These are phyloP conservation scores for Pomatorhinus ruficollis DNA, from an alignment of 2,113 vertebrate genomes.

Conservation along the genomic window DNA sequence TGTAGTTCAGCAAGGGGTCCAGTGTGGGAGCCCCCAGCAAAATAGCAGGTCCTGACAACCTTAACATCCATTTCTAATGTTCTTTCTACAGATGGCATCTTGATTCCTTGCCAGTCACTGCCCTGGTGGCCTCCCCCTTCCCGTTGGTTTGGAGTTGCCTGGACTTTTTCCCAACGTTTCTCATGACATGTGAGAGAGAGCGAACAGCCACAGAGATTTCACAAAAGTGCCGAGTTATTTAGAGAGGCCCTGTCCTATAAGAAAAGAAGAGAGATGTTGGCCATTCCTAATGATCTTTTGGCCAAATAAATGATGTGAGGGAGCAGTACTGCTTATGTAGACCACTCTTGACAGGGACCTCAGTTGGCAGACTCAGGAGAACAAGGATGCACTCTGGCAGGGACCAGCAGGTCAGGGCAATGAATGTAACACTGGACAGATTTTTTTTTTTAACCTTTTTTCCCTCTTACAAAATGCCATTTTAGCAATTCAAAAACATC, in stretches of 20 bases:
- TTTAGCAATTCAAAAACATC: background rate
- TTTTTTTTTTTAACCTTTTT: background rate
- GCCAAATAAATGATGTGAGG: background rate
- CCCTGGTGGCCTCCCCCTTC: background rate
- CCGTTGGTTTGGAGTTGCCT: background rate
- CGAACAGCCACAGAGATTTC: background rate
- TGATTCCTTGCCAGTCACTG: background rate
- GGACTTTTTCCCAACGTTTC: background rate
- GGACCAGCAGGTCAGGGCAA: background rate
- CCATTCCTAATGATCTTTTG: accelerated
- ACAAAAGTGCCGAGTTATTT: accelerated
- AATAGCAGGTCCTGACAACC: background rate
- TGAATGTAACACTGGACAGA: background rate
- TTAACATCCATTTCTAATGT: background rate
- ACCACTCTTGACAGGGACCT: background rate
- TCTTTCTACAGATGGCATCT: background rate
- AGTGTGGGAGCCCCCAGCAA: background rate
- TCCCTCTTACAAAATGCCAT: background rate
- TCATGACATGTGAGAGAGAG: accelerated
- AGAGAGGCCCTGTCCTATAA: background rate
- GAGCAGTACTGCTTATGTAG: background rate
- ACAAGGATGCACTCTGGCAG: background rate
- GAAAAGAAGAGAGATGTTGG: background rate
- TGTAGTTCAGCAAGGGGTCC: background rate
- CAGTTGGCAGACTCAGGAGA: background rate